A percentile compares a stretch with the other conserved stretches of the same genome.
Conservation (phyloP, 2,797 vertebrate species). For the Parauchenoglanis punctatus region DNA sequence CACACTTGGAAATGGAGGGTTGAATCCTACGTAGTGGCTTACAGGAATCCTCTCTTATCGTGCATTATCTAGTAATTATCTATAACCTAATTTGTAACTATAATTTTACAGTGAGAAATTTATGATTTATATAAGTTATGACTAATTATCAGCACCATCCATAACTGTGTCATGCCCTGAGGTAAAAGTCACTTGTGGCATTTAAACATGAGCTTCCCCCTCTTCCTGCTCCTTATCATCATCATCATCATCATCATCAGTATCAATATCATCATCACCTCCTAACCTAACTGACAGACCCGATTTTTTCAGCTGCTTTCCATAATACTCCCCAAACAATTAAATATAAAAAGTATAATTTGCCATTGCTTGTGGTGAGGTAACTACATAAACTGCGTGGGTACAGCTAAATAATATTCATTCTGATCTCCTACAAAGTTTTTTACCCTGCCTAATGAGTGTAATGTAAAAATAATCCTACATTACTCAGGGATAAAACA, state of each 20-base stretch:
- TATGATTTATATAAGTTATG: too few species aligned
- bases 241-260: not conserved
- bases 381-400: not conserved
- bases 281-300: not conserved
- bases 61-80: not conserved
- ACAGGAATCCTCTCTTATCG: not conserved
- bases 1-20: too few species aligned
- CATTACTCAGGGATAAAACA: constrained; percentile 4
- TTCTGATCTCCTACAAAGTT: not conserved
- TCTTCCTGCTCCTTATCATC: too few species aligned
- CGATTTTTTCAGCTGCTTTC: not conserved
- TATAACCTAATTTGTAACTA: not conserved
- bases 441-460: constrained; percentile 8
- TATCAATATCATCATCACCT: not conserved
- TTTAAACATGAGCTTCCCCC: not conserved
- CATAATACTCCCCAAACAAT: not conserved
- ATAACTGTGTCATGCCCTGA: not conserved
- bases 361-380: not conserved
- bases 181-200: not conserved
- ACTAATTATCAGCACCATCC: not conserved
- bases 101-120: not conserved
- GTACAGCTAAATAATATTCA: not conserved
- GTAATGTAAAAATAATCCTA: constrained; percentile 29
- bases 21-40: not conserved
- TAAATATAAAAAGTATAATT: not conserved